Evolutionary conservation across 2,113 vertebrate species (phyloP), one percentile per base, ranked within the genome.

Genomic region (Mixornis gularis): DNA sequence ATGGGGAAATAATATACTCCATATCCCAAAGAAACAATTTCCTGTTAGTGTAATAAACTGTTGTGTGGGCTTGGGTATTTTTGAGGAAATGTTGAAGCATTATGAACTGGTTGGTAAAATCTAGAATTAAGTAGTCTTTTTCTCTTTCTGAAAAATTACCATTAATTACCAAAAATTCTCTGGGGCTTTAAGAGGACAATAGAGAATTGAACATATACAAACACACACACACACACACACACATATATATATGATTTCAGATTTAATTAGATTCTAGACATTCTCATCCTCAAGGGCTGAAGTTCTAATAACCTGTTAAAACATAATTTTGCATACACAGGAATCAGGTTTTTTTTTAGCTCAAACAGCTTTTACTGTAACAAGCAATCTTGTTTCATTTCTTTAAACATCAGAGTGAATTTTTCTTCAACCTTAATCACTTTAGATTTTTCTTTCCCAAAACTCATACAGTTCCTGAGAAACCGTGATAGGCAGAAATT

Each of bases 11-110:
- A 70, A 87, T 55, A 43, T 29, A 73, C 24, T 66, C 38, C 52
- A 59, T 80, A 80, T 70, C 56, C 9, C 64, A 93, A 72, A 72
- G 58, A 96, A 94, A 80, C 56, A 70, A 80, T 80, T 84, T 91
- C 52, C 82, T 80, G 21, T 58, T 56, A 34, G 26, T 41, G 29
- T 64, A 55, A 81, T 27, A 52, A 87, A 53, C 4, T 59, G 32
- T 12, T 52, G 27, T 52, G 38, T 60, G 32, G 14, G 26, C 27
- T 76, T 51, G 32, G 26, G 24, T 26, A 26, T 43, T 66, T 44
- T 63, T 29, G 17, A n/a, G 53, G 19, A 78, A 81, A 76, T 36
- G 21, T 29, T 38, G 29, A 88, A 69, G 29, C 8, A 29, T 25
- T 80, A 69, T 36, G 69, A 83, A 46, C 46, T 58, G 10, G 20